phyloP scores from a whole-genome alignment of 2,113 vertebrate species.

The Malurus melanocephalus region DNA sequence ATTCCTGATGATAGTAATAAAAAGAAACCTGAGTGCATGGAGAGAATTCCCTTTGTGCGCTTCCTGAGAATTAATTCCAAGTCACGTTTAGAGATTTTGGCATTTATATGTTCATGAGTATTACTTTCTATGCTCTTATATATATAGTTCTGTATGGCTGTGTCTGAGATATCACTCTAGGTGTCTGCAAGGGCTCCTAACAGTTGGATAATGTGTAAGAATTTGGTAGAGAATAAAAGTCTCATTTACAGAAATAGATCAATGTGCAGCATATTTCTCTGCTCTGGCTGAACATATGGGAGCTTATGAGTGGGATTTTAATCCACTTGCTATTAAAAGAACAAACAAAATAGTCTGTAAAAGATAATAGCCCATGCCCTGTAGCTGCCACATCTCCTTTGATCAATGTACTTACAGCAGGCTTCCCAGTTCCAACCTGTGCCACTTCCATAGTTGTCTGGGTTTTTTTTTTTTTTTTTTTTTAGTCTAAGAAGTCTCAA shows the following conservation, averaged over 20 bases:
- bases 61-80: not conserved
- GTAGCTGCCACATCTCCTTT: not conserved
- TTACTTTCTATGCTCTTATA: not conserved
- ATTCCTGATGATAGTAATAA: not conserved
- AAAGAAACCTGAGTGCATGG: not conserved
- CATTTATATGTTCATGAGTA: not conserved
- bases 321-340: conserved; percentile 30
- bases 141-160: not conserved
- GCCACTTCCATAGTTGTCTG: not conserved
- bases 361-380: not conserved
- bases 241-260: not conserved
- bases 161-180: not conserved
- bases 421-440: not conserved
- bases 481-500: not conserved
- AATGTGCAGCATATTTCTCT: not conserved
- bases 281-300: not conserved
- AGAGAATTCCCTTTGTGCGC: not conserved
- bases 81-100: not conserved
- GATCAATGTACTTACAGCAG: not conserved
- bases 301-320: not conserved
- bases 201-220: not conserved
- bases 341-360: conserved; percentile 12
- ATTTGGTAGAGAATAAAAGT: not conserved
- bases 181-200: not conserved
- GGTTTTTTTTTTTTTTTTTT: not conserved